Conservation (phyloP, 2,888 invertebrate genomes). For the Lottia gigantea region DNA sequence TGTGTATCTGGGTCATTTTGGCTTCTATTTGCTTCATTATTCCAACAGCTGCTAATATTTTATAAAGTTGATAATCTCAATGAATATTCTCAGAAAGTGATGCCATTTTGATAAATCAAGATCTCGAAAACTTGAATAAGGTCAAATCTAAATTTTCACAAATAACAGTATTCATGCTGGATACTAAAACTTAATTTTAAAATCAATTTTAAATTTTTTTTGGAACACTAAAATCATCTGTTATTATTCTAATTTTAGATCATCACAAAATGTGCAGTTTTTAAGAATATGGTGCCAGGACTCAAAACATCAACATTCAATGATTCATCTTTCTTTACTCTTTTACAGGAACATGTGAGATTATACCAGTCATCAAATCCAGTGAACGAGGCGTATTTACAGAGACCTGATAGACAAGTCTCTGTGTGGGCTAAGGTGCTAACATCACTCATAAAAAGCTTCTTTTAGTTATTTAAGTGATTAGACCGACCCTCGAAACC, state of each 20-base stretch:
- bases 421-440: conserved; percentile 85
- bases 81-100: background rate
- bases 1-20: background rate
- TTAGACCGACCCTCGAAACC: no score
- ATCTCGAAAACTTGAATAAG: no score
- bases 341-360: conserved; percentile 77
- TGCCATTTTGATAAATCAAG: background rate
- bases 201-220: no score
- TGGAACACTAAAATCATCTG: no score
- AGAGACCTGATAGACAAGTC: conserved; percentile 77
- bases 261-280: no score
- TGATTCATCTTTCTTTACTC: conserved; percentile 18
- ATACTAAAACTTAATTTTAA: no score
- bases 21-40: background rate
- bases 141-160: no score
- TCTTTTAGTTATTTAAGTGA: no score
- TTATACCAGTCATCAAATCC: conserved; percentile 74
- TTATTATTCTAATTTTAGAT: no score
- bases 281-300: no score
- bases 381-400: conserved; percentile 71
- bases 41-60: no score
- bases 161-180: no score
- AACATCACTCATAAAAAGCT: conserved; percentile 71
- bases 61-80: background rate
- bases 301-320: background rate